Percentiles rank a stretch among this genome's conserved stretches.
Evolutionary conservation across 2,113 vertebrate species (phyloP).

Genomic region (Phalacrocorax brasilianus): DNA sequence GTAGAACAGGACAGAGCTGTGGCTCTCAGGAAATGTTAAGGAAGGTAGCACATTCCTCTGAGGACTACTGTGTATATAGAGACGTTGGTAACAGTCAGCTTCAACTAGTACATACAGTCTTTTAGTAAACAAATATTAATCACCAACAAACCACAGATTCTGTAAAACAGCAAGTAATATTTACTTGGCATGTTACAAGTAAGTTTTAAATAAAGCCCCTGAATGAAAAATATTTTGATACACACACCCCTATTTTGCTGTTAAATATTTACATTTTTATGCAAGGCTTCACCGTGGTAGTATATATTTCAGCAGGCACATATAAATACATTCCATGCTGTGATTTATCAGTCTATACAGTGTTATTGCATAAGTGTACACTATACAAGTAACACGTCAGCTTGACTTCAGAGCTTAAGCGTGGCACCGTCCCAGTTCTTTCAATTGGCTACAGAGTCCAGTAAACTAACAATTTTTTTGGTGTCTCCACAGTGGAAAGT

Average conservation of each 20-base stretch:
- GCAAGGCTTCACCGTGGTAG: neutral
- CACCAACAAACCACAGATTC: neutral
- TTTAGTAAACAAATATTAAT: neutral
- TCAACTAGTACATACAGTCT: neutral
- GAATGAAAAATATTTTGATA: neutral
- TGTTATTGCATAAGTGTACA: neutral
- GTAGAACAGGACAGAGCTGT: neutral
- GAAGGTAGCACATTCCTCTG: neutral
- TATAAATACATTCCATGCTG: conserved; percentile 9
- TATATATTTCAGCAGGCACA: neutral
- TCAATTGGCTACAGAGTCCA: neutral
- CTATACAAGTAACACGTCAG: neutral
- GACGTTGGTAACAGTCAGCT: neutral
- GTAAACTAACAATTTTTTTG: neutral
- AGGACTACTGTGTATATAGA: neutral
- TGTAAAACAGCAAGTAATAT: neutral
- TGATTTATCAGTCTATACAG: neutral
- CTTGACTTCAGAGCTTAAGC: neutral
- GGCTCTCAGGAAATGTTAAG: neutral
- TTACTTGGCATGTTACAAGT: neutral
- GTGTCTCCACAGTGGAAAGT: neutral
- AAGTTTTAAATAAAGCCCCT: neutral
- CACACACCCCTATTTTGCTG: neutral
- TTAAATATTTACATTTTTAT: conserved; percentile 44
- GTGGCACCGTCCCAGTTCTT: neutral